These are phyloP conservation scores for Augochlorella aurata DNA, from an alignment of 2,888 invertebrate species.

Conservation along the genomic window DNA sequence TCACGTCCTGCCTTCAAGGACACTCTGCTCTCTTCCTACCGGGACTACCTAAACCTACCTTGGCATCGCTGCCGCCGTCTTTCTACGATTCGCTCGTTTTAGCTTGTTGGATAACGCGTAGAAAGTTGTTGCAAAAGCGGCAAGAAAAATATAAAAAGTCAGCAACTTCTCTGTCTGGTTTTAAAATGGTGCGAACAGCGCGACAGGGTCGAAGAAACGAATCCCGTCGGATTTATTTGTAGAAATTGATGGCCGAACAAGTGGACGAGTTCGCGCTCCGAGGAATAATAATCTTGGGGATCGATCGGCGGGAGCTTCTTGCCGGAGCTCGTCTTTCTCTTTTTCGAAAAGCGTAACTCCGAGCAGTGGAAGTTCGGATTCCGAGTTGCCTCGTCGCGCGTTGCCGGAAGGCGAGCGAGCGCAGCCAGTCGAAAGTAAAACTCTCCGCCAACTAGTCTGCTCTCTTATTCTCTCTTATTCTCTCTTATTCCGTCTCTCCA, in stretches of 20 bases:
- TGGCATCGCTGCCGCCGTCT: neutral
- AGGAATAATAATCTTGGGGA: conserved; percentile 38
- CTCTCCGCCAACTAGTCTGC: conserved; percentile 20
- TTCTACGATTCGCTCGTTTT: too few species aligned
- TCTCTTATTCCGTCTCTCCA: neutral
- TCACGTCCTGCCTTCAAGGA: conserved; percentile 47
- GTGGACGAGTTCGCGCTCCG: conserved; percentile 35
- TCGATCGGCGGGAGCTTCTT: neutral
- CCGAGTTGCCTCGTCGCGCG: conserved; percentile 12
- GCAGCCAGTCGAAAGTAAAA: conserved; percentile 44
- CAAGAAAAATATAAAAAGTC: conserved; percentile 38
- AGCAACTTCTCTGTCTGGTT: neutral
- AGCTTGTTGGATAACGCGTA: too few species aligned
- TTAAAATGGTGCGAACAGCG: too few species aligned
- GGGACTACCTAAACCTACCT: neutral
- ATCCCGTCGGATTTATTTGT: too few species aligned
- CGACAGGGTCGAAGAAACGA: too few species aligned
- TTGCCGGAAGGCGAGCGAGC: neutral
- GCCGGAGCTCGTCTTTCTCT: neutral
- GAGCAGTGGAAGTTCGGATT: conserved; percentile 28
- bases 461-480: conserved; percentile 1
- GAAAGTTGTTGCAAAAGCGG: too few species aligned
- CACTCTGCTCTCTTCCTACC: neutral
- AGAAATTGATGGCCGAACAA: conserved; percentile 2
- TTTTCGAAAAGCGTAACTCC: conserved; percentile 25